Evolutionary conservation across 2,797 vertebrate species (phyloP).

Genomic region (Sebastes umbrosus): DNA sequence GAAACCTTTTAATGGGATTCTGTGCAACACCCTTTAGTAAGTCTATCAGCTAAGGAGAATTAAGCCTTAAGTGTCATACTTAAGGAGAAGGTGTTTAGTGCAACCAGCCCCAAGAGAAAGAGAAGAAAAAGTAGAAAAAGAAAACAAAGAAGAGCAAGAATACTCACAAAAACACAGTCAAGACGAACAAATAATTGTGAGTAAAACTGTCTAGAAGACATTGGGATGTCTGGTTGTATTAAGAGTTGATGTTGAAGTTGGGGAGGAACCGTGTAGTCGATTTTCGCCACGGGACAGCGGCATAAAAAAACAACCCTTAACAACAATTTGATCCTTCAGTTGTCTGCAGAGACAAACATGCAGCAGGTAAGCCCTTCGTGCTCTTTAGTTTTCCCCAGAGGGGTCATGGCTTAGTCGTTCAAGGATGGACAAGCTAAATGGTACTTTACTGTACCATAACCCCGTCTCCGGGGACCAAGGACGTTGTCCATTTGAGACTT

Average conservation of each 20-base stretch:
- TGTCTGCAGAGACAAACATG: conserved; percentile 28
- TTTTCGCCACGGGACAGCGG: not conserved
- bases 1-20: not conserved
- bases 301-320: not conserved
- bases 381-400: conserved; percentile 41
- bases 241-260: not conserved
- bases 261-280: not conserved
- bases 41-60: not conserved
- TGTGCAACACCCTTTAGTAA: not conserved
- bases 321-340: conserved; percentile 22
- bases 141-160: not conserved
- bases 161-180: not conserved
- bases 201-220: not conserved
- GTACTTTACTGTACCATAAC: conserved; percentile 51
- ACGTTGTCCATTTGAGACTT: conserved; percentile 35
- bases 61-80: not conserved
- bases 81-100: not conserved
- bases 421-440: conserved; percentile 73
- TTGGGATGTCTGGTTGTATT: not conserved
- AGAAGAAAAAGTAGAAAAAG: not conserved
- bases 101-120: not conserved
- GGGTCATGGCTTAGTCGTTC: conserved; percentile 62
- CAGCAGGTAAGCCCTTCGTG: conserved; percentile 53
- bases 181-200: not conserved
- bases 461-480: conserved; percentile 46